Evolutionary conservation across 2,888 invertebrate genomes (phyloP).

Genomic region (Ceraclea dissimilis): DNA sequence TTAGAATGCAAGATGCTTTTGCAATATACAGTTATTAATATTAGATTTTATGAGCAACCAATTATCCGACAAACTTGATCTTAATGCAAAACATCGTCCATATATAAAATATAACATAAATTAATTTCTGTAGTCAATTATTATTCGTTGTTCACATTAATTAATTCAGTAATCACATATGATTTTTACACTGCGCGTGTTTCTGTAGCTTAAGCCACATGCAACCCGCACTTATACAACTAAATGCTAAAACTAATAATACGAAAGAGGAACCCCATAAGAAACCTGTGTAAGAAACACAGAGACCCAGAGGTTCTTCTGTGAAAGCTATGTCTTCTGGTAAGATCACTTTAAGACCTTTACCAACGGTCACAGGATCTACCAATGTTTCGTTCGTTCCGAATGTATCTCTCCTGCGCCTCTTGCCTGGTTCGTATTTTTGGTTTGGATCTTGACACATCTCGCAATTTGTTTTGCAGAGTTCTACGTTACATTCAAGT

Average conservation of each 20-base stretch:
- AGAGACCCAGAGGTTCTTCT: slow-evolving; percentile 43
- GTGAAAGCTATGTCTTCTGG: slow-evolving; percentile 55
- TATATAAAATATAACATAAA: not conserved
- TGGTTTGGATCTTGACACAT: slow-evolving; percentile 60
- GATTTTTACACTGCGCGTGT: slow-evolving; percentile 22
- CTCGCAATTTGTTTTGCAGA: slow-evolving; percentile 73
- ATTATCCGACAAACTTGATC: no score
- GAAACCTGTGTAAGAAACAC: slow-evolving; percentile 57
- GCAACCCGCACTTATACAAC: slow-evolving; percentile 45
- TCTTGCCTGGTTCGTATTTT: slow-evolving; percentile 44
- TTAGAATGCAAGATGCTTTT: no score
- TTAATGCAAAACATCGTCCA: no score
- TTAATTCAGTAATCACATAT: slow-evolving; percentile 17
- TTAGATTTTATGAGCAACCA: no score
- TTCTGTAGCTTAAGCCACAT: slow-evolving; percentile 45
- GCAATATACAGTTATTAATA: no score
- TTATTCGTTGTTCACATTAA: not conserved
- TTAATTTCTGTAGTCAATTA: not conserved
- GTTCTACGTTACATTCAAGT: slow-evolving; percentile 73
- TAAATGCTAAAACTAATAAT: slow-evolving; percentile 51
- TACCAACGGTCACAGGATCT: slow-evolving; percentile 56
- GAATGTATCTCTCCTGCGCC: slow-evolving; percentile 41
- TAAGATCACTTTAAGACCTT: slow-evolving; percentile 59
- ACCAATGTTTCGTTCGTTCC: slow-evolving; percentile 45
- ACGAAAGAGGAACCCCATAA: slow-evolving; percentile 54